A percentile compares a stretch with the other conserved stretches of the same genome.
Evolutionary conservation across 2,888 invertebrate species (phyloP).

Genomic region (Meghimatium bilineatum): DNA sequence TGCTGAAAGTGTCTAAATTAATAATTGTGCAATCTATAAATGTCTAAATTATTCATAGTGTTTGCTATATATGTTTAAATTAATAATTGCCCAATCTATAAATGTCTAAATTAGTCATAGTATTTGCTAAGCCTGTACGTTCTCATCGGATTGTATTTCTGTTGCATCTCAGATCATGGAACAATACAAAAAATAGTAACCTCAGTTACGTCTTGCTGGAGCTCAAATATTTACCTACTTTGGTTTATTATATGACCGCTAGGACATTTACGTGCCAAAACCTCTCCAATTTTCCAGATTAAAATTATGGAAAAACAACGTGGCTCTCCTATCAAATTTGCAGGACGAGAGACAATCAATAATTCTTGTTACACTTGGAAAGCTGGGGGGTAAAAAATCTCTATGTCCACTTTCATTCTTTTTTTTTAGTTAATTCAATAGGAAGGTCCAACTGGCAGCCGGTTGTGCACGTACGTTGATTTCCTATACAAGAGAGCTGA

Average conservation of each 20-base stretch:
- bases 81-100: no score
- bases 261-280: conserved; percentile 26
- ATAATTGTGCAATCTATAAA: no score
- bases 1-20: no score
- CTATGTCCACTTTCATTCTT: background rate
- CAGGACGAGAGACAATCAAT: conserved; percentile 21
- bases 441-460: conserved; percentile 27
- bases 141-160: no score
- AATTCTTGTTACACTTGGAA: conserved; percentile 25
- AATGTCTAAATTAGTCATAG: no score
- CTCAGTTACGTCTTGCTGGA: background rate
- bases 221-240: conserved; percentile 15
- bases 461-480: conserved; percentile 33
- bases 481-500: conserved; percentile 26
- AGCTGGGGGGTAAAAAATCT: background rate
- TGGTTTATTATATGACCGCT: conserved; percentile 10
- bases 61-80: no score
- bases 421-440: background rate
- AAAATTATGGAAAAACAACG: conserved; percentile 35
- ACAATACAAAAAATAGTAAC: no score
- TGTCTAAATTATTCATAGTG: no score
- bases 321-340: conserved; percentile 26
- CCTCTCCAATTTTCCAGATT: conserved; percentile 32
- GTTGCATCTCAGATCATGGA: no score
- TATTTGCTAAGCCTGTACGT: no score